phyloP scores from a whole-genome alignment of 2,888 invertebrate species.

The Polietes domitor region DNA sequence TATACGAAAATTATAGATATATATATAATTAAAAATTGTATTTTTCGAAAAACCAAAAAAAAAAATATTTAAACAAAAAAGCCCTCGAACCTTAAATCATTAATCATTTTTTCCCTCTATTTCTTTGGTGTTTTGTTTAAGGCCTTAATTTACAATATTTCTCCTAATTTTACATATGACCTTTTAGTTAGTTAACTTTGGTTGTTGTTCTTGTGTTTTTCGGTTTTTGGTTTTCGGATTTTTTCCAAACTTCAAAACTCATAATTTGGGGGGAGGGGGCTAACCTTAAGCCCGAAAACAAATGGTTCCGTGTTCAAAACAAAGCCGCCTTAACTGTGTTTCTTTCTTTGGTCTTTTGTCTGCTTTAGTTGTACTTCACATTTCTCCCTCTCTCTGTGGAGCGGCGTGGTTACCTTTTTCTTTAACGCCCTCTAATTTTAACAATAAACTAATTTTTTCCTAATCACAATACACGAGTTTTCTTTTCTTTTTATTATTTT shows the following conservation, averaged over 20 bases:
- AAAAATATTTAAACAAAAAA: slow-evolving; percentile 33
- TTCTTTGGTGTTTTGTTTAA: slow-evolving; percentile 26
- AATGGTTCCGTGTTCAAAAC: slow-evolving; percentile 30
- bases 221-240: background rate
- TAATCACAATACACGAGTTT: slow-evolving; percentile 25
- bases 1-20: background rate
- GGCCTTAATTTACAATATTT: slow-evolving; percentile 44
- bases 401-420: slow-evolving; percentile 36
- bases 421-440: slow-evolving; percentile 58
- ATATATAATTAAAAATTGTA: slow-evolving; percentile 40
- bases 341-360: slow-evolving; percentile 6
- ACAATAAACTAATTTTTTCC: slow-evolving; percentile 37
- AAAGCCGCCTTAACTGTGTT: slow-evolving; percentile 45
- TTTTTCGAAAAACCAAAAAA: background rate
- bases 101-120: slow-evolving; percentile 54
- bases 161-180: slow-evolving; percentile 50
- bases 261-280: slow-evolving; percentile 37
- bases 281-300: slow-evolving; percentile 43
- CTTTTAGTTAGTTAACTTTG: slow-evolving; percentile 50
- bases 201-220: background rate
- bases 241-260: background rate
- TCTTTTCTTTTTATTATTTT: slow-evolving; percentile 23
- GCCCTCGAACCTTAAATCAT: slow-evolving; percentile 58
- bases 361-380: background rate
- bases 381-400: slow-evolving; percentile 25